These are phyloP conservation scores for Alcis repandata DNA, from an alignment of 2,888 invertebrate species.

Conservation along the genomic window DNA sequence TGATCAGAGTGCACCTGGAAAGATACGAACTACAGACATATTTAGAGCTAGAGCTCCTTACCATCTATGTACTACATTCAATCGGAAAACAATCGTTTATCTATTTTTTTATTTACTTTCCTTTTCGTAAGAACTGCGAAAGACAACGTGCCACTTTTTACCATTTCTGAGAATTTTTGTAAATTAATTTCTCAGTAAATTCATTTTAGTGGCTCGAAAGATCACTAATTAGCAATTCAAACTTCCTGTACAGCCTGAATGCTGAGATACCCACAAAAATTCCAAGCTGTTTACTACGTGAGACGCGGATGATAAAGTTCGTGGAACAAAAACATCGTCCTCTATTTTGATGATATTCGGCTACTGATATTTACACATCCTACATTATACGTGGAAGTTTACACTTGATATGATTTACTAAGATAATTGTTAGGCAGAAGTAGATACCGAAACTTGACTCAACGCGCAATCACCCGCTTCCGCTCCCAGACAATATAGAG, in stretches of 20 bases:
- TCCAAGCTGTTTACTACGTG: conserved; percentile 11
- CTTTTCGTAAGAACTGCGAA: no score
- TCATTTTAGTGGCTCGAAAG: no score
- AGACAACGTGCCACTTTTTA: no score
- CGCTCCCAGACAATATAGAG: conserved; percentile 55
- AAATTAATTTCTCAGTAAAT: no score
- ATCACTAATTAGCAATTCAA: not conserved
- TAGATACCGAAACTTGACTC: conserved; percentile 62
- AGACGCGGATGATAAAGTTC: conserved; percentile 32
- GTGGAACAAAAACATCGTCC: conserved; percentile 38
- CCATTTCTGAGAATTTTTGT: no score
- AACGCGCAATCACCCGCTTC: conserved; percentile 65
- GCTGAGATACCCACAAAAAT: conserved; percentile 17
- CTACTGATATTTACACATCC: conserved; percentile 47
- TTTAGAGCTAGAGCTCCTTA: no score
- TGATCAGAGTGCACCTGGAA: no score
- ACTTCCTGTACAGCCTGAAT: conserved; percentile 11
- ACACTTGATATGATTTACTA: conserved; percentile 53
- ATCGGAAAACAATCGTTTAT: no score
- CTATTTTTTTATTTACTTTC: no score
- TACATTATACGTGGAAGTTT: conserved; percentile 50
- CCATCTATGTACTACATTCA: no score
- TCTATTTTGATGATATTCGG: conserved; percentile 40
- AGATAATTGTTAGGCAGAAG: conserved; percentile 47
- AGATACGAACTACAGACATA: no score